These are phyloP conservation scores for Dexiosoma caninum DNA, from an alignment of 2,888 invertebrate species.

Conservation along the genomic window DNA sequence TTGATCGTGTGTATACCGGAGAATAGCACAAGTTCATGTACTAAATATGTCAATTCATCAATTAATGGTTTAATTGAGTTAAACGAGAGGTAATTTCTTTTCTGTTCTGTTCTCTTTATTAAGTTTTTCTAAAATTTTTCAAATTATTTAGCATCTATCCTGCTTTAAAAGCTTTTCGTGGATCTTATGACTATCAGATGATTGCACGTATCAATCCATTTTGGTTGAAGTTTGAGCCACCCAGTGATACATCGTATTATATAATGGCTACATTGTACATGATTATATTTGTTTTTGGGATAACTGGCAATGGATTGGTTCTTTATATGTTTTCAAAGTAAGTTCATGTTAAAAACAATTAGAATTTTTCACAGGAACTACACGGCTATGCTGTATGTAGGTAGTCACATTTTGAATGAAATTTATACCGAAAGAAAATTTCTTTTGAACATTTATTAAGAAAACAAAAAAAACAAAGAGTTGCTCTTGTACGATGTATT, in stretches of 20 bases:
- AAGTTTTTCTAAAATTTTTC: background rate
- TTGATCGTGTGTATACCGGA: slow-evolving; percentile 45
- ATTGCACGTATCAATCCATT: slow-evolving; percentile 81
- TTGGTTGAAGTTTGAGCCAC: slow-evolving; percentile 85
- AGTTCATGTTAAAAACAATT: slow-evolving; percentile 75
- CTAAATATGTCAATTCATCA: slow-evolving; percentile 47
- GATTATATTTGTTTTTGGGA: slow-evolving; percentile 82
- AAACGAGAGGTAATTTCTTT: slow-evolving; percentile 42
- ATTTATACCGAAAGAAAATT: no score
- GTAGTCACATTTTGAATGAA: no score
- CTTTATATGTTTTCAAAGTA: slow-evolving; percentile 86
- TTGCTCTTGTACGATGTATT: no score
- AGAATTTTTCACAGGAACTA: no score
- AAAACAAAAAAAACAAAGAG: no score
- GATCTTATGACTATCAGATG: slow-evolving; percentile 72
- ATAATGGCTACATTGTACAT: slow-evolving; percentile 82
- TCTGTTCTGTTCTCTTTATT: background rate
- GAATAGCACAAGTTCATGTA: slow-evolving; percentile 18
- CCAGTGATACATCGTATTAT: slow-evolving; percentile 80
- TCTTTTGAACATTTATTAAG: no score
- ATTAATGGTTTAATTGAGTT: slow-evolving; percentile 49
- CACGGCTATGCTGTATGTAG: no score
- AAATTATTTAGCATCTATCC: slow-evolving; percentile 46
- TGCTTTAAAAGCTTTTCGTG: slow-evolving; percentile 67
- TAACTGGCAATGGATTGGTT: slow-evolving; percentile 84